Evolutionary conservation across 1,140 invertebrate species (phyloP), one percentile per base, ranked within the genome.

Genomic region (Bursaphelenchus mucronatus): DNA sequence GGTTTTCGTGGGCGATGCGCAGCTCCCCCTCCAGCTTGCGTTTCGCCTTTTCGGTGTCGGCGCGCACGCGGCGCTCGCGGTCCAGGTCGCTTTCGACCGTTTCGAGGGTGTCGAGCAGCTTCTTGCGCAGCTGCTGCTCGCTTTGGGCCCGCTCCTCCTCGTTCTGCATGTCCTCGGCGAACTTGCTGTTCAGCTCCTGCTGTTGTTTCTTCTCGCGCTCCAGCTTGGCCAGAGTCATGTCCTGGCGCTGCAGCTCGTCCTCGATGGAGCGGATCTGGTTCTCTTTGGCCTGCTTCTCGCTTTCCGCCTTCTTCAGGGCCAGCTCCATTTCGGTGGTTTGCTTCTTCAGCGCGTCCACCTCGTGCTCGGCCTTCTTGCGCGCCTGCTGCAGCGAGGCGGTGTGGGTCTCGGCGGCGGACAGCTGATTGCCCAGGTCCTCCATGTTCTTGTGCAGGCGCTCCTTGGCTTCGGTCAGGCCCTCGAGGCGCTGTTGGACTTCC

Each of bases 71-170:
- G 90, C 97, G 97, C 84, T 99, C 95, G 75, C 94, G 90, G 84
- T 97, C 94, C 68, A 98, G 85, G 49, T 91, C 93, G 82, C 96
- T 94, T 85, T 97, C 94, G 70, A 96, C 71, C 5, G 50, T 52
- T 51, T 86, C 75, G 82, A 98, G 87, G 74, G 92, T 96, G 82
- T 94, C 91, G 85, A 98, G 94, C 76, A 97, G 86, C 85, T 97
- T 98, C 75, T 90, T 87, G 85, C 97, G 97, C 64, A 97, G 90
- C 21, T 97, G 96, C 87, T 92, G 97, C 76, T 97, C 88, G 85
- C 97, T 93, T 85, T 97, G 96, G 78, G 95, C 90, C 85, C 97
- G 97, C 85, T 99, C 94, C 84, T 97, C 95, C 75, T 94, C 90
- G 66, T 90, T 90, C 84, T 95, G 90, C n/a, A 98, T 87, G 83